Evolutionary conservation across 2,113 vertebrate genomes (phyloP).

Genomic region (Glareola pratincola): DNA sequence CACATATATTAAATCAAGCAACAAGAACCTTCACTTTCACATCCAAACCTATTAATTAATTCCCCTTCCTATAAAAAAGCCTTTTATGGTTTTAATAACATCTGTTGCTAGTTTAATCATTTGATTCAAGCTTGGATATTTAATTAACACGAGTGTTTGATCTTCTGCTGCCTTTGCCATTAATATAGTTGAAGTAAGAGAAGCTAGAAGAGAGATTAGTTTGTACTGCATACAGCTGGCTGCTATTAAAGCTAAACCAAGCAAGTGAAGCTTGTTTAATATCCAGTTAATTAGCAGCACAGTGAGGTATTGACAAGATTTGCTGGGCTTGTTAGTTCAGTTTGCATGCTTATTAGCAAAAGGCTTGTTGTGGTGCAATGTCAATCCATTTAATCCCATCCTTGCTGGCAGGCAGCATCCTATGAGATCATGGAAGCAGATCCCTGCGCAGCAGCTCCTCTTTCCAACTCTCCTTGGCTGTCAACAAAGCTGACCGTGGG

Average conservation of each 20-base stretch:
- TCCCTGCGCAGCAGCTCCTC: background rate
- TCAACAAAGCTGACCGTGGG: background rate
- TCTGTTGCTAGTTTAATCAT: background rate
- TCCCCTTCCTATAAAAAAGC: background rate
- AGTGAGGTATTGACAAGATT: slow-evolving; percentile 33
- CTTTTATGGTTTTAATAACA: slow-evolving; percentile 3
- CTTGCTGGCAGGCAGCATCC: background rate
- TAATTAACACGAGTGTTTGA: slow-evolving; percentile 41
- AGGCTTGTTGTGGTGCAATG: background rate
- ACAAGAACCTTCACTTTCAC: background rate
- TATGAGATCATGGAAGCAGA: background rate
- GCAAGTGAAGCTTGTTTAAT: slow-evolving; percentile 21
- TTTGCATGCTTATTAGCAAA: background rate
- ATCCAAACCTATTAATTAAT: background rate
- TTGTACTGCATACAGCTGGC: background rate
- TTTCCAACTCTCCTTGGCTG: background rate
- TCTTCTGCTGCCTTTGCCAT: slow-evolving; percentile 3
- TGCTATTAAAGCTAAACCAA: slow-evolving; percentile 21
- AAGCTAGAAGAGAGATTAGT: background rate
- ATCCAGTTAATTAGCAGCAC: slow-evolving; percentile 33
- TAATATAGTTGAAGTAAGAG: background rate
- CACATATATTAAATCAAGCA: background rate
- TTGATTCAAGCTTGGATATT: slow-evolving; percentile 26
- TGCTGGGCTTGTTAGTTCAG: background rate
- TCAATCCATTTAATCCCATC: background rate